Evolutionary conservation across 2,888 invertebrate genomes (phyloP), one percentile per base, ranked within the genome.

Genomic region (Volucella zonaria): DNA sequence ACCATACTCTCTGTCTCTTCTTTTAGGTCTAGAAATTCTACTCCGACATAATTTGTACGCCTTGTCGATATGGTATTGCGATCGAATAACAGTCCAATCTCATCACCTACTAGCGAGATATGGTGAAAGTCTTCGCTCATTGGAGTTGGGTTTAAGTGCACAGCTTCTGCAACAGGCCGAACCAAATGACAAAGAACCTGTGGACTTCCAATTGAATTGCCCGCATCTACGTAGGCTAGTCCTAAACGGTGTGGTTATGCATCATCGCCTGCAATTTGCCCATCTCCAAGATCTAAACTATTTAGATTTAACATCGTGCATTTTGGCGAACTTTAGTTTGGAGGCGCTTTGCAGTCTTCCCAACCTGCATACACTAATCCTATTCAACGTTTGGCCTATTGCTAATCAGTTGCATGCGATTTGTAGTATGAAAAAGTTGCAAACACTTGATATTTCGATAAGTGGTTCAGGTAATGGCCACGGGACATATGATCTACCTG

Each of bases 401-500:
- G 93, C 94, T 87, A 93, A 94, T 83, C 93, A 95, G 77, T 79
- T 92, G 76, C 93, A 94, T 83, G 94, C 94, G 89, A 94, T 95
- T 88, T 93, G 93, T 79, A 92, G 93, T 58, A 90, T 95, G 87
- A 92, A 90, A 43, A 93, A 93, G 86, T 92, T 94, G 88, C 94
- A 94, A 88, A 95, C 96, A 89, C 92, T 99, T 79, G 98, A 99
- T 92, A 94, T 99, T 87, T 97, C 98, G 0, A 95, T 96, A 87
- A 94, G 94, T 0, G 93, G 94, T 88, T 94, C 90, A 14, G 89
- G 90, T 9, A 90, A 94, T 79, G 94, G 95, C 58, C 94, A 95
- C 87, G 96, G 96, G 6, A 94, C 94, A 83, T 98, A 95, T 90
- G 93, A 94, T 45, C 94, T 95, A 88, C 96, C 97, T 3, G 96